Conservation (phyloP, 2,888 invertebrate genomes). For the Amblyteles armatorius region DNA sequence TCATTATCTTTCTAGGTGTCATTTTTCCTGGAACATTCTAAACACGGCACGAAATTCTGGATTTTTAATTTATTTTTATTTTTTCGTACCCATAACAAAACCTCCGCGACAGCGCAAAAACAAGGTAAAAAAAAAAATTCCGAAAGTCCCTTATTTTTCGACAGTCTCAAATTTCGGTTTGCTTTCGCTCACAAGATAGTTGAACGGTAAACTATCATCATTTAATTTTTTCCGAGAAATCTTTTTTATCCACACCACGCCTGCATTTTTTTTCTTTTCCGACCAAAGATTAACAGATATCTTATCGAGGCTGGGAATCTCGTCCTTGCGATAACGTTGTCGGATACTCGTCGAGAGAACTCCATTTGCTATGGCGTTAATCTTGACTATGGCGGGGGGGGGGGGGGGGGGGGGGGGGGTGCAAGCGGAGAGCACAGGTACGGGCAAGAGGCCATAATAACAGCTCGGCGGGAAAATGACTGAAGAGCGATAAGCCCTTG, state of each 20-base stretch:
- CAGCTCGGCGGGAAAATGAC: not conserved
- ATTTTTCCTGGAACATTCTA: too few relatives aligned
- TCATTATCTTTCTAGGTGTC: too few relatives aligned
- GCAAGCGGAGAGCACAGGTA: not conserved
- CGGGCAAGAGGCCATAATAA: not conserved
- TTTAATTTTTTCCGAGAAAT: not conserved
- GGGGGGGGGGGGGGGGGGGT: too few relatives aligned
- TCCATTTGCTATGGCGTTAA: not conserved
- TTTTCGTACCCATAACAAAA: too few relatives aligned
- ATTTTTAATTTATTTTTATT: too few relatives aligned
- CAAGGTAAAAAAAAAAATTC: too few relatives aligned
- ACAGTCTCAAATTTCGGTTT: not conserved
- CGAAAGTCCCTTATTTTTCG: not conserved
- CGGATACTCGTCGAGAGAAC: not conserved
- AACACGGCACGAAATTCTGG: too few relatives aligned
- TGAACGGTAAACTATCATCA: not conserved
- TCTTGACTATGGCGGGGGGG: not conserved
- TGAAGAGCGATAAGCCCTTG: not conserved
- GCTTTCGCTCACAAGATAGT: not conserved
- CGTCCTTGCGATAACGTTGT: constrained; percentile 40
- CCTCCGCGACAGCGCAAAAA: too few relatives aligned
- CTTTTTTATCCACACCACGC: not conserved
- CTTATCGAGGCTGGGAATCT: constrained; percentile 46
- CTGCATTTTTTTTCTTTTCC: constrained; percentile 19
- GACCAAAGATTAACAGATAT: constrained; percentile 38